A percentile compares a stretch with the other conserved stretches of the same genome.
These are phyloP conservation scores for Poecilobothrus nobilitatus DNA, from an alignment of 2,888 invertebrate species.

Conservation along the genomic window DNA sequence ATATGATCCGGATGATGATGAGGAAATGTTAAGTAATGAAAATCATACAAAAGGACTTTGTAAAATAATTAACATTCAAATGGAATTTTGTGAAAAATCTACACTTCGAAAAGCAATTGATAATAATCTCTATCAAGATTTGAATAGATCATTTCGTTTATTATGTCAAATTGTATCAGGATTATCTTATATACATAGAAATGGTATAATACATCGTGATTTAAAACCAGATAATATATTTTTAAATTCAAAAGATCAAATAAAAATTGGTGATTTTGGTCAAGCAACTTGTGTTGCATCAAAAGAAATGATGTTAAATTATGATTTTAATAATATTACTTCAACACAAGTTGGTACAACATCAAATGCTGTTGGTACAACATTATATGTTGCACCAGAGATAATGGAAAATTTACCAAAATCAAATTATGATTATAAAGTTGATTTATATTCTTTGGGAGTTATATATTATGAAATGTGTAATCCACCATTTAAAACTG, in stretches of 20 bases:
- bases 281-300: slow-evolving; percentile 66
- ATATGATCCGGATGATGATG: too few relatives aligned
- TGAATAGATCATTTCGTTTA: slow-evolving; percentile 46
- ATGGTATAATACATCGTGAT: slow-evolving; percentile 67
- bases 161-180: slow-evolving; percentile 91
- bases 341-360: slow-evolving; percentile 79
- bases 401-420: slow-evolving; percentile 60
- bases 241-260: slow-evolving; percentile 86
- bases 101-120: too few relatives aligned
- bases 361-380: slow-evolving; percentile 56
- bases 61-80: too few relatives aligned
- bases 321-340: slow-evolving; percentile 39
- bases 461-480: slow-evolving; percentile 96
- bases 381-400: slow-evolving; percentile 92
- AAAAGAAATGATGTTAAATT: slow-evolving; percentile 30
- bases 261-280: slow-evolving; percentile 96
- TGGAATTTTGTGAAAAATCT: too few relatives aligned
- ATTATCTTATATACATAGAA: slow-evolving; percentile 83
- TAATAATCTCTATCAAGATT: too few relatives aligned
- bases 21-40: too few relatives aligned
- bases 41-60: too few relatives aligned
- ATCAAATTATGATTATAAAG: slow-evolving; percentile 78
- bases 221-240: slow-evolving; percentile 63
- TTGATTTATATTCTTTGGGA: slow-evolving; percentile 78
- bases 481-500: slow-evolving; percentile 73